phyloP scores from a whole-genome alignment of 2,797 vertebrate species.

The Melanotaenia trifasciata region DNA sequence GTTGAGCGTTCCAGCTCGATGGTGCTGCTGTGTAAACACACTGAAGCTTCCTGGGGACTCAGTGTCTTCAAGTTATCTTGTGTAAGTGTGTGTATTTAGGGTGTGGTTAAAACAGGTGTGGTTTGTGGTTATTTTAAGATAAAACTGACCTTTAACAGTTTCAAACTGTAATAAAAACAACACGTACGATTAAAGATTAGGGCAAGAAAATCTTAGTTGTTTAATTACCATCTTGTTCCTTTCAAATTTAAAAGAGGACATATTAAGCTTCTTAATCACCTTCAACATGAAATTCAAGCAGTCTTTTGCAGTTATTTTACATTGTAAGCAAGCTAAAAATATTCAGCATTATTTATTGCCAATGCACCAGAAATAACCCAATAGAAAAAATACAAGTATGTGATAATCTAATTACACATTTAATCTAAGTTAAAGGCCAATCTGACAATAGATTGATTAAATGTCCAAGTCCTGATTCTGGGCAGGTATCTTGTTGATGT shows the following conservation, averaged over 20 bases:
- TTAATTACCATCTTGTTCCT: not conserved
- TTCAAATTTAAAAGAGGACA: not conserved
- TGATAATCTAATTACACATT: not conserved
- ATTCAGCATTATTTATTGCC: too few species aligned
- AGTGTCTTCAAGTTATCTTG: not conserved
- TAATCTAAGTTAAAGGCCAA: not conserved
- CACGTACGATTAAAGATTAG: not conserved
- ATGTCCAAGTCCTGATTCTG: not conserved
- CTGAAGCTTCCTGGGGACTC: constrained; percentile 11
- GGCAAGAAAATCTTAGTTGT: not conserved
- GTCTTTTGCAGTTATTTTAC: not conserved
- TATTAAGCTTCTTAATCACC: not conserved
- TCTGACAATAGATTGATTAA: not conserved
- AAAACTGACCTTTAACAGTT: not conserved
- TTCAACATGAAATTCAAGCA: not conserved
- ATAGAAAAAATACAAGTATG: not conserved
- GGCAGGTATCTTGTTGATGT: not conserved
- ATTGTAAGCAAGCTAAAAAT: not conserved
- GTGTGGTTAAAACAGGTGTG: constrained; percentile 38
- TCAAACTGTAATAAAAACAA: not conserved
- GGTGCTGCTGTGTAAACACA: constrained; percentile 63
- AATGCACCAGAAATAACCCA: not conserved
- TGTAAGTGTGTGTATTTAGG: constrained; percentile 22
- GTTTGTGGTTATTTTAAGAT: not conserved
- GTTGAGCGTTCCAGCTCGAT: constrained; percentile 63